These are phyloP conservation scores for Antechinus stuartii DNA, from an alignment of 2,113 vertebrate genomes.

Conservation along the genomic window DNA sequence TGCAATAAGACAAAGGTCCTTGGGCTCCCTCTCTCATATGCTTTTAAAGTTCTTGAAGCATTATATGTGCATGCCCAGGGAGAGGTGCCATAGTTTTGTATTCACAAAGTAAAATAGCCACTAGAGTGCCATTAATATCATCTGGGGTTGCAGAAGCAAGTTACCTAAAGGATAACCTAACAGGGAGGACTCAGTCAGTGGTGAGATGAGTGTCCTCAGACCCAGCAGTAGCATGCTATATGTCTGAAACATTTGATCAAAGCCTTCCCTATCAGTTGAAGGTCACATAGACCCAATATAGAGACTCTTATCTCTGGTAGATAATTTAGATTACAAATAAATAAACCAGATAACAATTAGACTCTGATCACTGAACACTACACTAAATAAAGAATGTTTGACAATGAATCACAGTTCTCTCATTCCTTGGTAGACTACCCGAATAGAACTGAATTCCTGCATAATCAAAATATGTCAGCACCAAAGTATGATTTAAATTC, in stretches of 20 bases:
- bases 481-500: slow-evolving; percentile 61
- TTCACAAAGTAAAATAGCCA: background rate
- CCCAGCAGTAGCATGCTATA: background rate
- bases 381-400: background rate
- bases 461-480: slow-evolving; percentile 72
- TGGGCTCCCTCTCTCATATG: background rate
- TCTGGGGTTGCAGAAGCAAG: background rate
- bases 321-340: background rate
- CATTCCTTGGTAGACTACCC: background rate
- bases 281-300: background rate
- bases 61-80: background rate
- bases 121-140: background rate
- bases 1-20: background rate
- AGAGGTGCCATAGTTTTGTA: background rate
- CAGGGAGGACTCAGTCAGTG: background rate
- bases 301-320: background rate
- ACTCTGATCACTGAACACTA: background rate
- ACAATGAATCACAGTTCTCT: background rate
- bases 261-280: background rate
- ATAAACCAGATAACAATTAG: background rate
- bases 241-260: background rate
- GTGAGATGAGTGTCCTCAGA: background rate
- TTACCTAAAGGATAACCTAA: background rate
- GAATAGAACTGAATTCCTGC: slow-evolving; percentile 51
- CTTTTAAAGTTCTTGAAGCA: background rate